Base-by-base conservation (phyloP, 2,888 invertebrate genomes). In the Neoitamus cyanurus region DNA sequence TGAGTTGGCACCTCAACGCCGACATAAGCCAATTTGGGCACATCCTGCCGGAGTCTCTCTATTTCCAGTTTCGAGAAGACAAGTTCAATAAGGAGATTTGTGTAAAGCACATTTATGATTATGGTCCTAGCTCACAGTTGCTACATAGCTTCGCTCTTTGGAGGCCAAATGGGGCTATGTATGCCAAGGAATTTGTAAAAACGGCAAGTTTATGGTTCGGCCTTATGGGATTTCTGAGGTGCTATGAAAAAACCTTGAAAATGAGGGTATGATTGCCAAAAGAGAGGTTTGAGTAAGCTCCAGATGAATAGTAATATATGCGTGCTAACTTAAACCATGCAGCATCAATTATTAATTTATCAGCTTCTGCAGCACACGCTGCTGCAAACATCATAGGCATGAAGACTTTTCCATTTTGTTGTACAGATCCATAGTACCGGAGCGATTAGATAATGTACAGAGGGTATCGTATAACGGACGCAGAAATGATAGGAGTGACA, bases 41-140 rank as follows among this genome's bases (percentile, higher is more conserved):
- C 34, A 72, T 72, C 72, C 72, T 72, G 58, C 58, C 72, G 30
- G 72, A 72, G 30, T 72, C 72, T 34, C 30, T 31, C 72, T 34
- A 72, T 72, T 72, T 72, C 31, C 15, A 72, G 31, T 72, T 31
- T 72, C 34, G 75, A 75, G 37, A 37, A 75, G 37, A 37, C 36
- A 37, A 34, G 58, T 36, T 80, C 80, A 68, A 80, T 80, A 80
- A 80, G 80, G 80, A 80, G 80, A 80, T 80, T 80, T 80, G 28
- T 13, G 46, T 78, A 78, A 78, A 42, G 78, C 80, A 80, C 68
- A 80, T 80, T 80, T 80, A 80, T 68, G 58, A 68, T 80, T 80
- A 80, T 80, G 80, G 80, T n/a, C 25, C 77, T 77, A 28, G 46
- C 30, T 20, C 20, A 20, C 58, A 58, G 58, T 25, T 7, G 13